Percentiles rank a stretch among this genome's conserved stretches.
Conservation (phyloP, 2,888 invertebrate genomes). For the Phlogophora meticulosa region DNA sequence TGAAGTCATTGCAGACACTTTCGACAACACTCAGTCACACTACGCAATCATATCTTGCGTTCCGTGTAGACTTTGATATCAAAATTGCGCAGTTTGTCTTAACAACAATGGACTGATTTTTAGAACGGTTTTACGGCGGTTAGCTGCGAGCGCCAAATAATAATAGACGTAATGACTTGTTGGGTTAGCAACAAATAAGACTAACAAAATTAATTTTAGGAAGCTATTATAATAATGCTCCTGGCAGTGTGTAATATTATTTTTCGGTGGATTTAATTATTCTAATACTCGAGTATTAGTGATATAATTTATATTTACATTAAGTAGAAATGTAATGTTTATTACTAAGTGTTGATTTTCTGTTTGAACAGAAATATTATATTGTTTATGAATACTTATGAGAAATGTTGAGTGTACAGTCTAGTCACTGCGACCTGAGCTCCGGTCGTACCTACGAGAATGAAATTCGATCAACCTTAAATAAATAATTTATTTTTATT, state of each 20-base stretch:
- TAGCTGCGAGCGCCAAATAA: constrained; percentile 74
- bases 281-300: constrained; percentile 91
- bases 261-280: constrained; percentile 89
- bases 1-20: constrained; percentile 13
- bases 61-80: constrained; percentile 44
- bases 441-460: constrained; percentile 84
- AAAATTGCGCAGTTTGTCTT: constrained; percentile 54
- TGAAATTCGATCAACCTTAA: constrained; percentile 84
- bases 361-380: constrained; percentile 88
- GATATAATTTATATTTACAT: constrained; percentile 87
- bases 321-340: constrained; percentile 89
- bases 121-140: constrained; percentile 72
- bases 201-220: constrained; percentile 88
- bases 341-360: constrained; percentile 90
- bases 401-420: constrained; percentile 90
- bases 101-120: constrained; percentile 69
- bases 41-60: constrained; percentile 52
- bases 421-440: constrained; percentile 90
- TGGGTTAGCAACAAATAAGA: constrained; percentile 85
- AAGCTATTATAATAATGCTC: constrained; percentile 83
- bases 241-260: constrained; percentile 87
- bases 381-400: constrained; percentile 87
- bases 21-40: constrained; percentile 48
- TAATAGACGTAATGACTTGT: constrained; percentile 75
- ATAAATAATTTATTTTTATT: constrained; percentile 90